phyloP scores from a whole-genome alignment of 2,797 vertebrate genomes.

The Lithobates sylvaticus region DNA sequence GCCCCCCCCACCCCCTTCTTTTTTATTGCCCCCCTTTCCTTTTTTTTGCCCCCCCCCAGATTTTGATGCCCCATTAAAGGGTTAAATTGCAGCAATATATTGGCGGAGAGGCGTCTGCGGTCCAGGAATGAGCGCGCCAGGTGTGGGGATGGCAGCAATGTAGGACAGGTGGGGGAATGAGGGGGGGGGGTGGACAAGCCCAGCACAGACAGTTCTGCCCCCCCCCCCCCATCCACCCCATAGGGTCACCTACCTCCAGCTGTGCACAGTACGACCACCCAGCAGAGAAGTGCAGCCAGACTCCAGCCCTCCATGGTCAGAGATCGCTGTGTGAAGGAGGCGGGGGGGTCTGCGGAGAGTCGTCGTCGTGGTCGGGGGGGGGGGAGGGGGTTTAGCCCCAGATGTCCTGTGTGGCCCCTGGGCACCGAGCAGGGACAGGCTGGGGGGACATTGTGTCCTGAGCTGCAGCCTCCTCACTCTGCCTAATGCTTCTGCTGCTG shows the following conservation, averaged over 20 bases:
- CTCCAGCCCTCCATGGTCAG: constrained; percentile 39
- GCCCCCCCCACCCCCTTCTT: no score
- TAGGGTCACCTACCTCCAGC: constrained; percentile 35
- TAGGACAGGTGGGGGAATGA: no score
- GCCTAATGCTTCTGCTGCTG: constrained; percentile 5
- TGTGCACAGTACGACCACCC: constrained; percentile 1
- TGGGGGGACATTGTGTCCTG: constrained; percentile 30
- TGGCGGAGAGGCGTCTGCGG: no score
- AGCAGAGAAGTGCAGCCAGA: constrained; percentile 18
- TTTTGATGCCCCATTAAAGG: not conserved
- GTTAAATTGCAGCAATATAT: no score
- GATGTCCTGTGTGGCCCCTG: not conserved
- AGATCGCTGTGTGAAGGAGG: not conserved
- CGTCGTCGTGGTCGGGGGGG: not conserved
- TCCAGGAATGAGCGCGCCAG: no score
- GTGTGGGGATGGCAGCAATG: no score
- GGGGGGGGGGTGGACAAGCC: no score
- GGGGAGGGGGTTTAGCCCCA: not conserved
- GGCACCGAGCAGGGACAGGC: constrained; percentile 12
- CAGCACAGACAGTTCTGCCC: not conserved
- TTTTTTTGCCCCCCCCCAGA: not conserved
- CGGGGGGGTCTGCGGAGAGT: not conserved
- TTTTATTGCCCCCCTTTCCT: not conserved
- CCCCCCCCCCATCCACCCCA: no score
- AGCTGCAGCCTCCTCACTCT: not conserved